Evolutionary conservation across 2,888 invertebrate species (phyloP), one percentile per base, ranked within the genome.

Genomic region (Diogma glabrata): DNA sequence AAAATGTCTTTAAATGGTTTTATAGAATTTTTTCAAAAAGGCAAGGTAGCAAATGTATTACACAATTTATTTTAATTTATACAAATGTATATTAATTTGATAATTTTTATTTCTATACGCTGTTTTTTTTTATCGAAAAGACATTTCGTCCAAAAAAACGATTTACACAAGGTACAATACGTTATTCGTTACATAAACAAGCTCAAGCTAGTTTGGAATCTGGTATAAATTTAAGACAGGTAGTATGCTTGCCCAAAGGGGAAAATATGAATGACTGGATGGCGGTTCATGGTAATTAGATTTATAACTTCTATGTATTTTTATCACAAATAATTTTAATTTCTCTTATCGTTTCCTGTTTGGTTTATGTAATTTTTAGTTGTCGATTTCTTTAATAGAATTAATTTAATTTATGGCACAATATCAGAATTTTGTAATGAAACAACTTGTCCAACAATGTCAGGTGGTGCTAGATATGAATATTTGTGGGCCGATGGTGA

Each of bases 381-480:
- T 59, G 92, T 93, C 26, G 92, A 93, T 65, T 93, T 93, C 67
- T 93, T 93, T 71, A 93, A 93, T 67, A 79, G 93, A 61, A 90
- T 93, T 58, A 93, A 93, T 71, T 72, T 93, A 45, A 86, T 93
- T 58, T 93, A 93, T 70, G 92, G 92, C 8, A 91, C 90, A 1
- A 82, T 91, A 26, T 84, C 82, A 7, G 88, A 89, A 63, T 86
- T 81, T 63, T 93, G 93, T 65, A 87, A 85, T 33, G 82, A 81
- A 56, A 77, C 80, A 53, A 79, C 85, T 2, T 93, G 92, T 64
- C 90, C 92, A 1, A 87, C 86, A 2, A 93, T 93, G 92, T 84
- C 84, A 20, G 93, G 92, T 2, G 92, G 92, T 1, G 81, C 86
- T 4, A 78, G 86, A 63, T 92, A 89, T 66, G 91, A 92, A 66